Conservation (phyloP, 1,140 invertebrate genomes). For the Wasmannia auropunctata region DNA sequence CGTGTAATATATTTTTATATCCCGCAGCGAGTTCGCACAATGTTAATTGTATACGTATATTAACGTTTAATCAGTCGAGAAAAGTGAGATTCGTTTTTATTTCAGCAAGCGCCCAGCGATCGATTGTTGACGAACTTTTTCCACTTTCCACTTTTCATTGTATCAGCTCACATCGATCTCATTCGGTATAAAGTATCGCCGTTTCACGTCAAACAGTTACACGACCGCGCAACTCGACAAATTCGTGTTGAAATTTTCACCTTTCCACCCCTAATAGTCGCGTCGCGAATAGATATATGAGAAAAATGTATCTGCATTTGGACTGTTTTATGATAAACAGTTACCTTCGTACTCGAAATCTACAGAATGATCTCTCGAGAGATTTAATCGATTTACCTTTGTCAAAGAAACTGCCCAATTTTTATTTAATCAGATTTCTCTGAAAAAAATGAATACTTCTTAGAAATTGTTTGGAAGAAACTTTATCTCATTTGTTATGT, state of each 20-base stretch:
- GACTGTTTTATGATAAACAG: background rate
- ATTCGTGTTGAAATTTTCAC: background rate
- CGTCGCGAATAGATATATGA: background rate
- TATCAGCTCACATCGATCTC: background rate
- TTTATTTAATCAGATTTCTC: background rate
- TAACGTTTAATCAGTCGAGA: background rate
- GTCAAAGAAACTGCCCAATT: background rate
- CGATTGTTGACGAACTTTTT: background rate
- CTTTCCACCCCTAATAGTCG: background rate
- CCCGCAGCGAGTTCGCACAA: background rate
- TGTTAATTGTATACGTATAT: constrained; percentile 2
- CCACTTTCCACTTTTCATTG: background rate
- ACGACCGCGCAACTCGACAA: background rate
- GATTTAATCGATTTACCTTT: background rate
- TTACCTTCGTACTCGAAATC: background rate
- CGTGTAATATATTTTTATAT: constrained; percentile 57
- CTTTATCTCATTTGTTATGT: background rate
- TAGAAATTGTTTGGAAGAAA: background rate
- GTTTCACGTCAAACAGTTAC: background rate
- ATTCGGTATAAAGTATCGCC: background rate
- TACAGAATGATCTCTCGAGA: background rate
- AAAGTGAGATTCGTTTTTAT: background rate
- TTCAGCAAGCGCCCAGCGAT: background rate
- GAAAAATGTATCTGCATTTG: background rate
- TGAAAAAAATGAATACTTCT: background rate